A percentile compares a stretch with the other conserved stretches of the same genome.
phyloP scores from a whole-genome alignment of 2,797 vertebrate species.

The Coregonus sp. region DNA sequence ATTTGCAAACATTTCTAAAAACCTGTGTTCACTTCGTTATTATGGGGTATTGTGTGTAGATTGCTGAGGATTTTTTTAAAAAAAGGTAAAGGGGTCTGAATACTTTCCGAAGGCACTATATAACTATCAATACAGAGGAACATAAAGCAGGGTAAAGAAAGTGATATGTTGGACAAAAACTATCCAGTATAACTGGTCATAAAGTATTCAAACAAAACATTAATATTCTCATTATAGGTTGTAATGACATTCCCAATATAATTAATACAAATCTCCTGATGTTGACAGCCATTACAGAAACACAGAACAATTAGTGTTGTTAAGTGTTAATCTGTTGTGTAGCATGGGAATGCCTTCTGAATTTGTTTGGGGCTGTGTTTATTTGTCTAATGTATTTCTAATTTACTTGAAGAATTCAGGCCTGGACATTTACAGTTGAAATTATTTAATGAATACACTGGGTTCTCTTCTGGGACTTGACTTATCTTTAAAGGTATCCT shows the following conservation, averaged over 20 bases:
- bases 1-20: no score
- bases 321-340: constrained; percentile 6
- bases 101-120: no score
- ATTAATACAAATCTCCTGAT: background rate
- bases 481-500: constrained; percentile 2
- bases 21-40: no score
- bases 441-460: background rate
- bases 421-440: background rate
- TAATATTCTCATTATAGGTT: background rate
- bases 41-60: no score
- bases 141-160: no score
- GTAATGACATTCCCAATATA: background rate
- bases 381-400: constrained; percentile 7
- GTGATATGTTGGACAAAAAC: background rate
- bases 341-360: constrained; percentile 3
- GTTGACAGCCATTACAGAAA: background rate
- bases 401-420: background rate
- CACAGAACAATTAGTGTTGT: constrained; percentile 11
- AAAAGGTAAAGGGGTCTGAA: no score
- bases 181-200: background rate
- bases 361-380: background rate
- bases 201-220: background rate
- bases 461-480: background rate
- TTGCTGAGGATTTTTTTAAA: no score
- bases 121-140: no score